Evolutionary conservation across 2,113 vertebrate species (phyloP).

Genomic region (Pelusios castaneus): DNA sequence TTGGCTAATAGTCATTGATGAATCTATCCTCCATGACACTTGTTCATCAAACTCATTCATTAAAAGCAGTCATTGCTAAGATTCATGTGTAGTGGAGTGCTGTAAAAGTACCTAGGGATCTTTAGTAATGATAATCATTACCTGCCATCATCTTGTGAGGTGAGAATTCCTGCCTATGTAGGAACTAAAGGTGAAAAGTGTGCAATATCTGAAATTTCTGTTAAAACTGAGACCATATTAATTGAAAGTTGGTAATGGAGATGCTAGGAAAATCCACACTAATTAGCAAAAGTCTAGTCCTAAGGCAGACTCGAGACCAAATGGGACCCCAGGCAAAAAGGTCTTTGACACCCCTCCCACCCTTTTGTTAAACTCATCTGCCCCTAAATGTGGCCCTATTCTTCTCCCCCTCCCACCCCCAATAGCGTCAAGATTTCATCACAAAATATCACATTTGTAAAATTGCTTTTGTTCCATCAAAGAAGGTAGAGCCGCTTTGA

Average conservation of each 20-base stretch:
- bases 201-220: background rate
- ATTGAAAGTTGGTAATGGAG: background rate
- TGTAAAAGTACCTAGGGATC: background rate
- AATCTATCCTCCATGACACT: background rate
- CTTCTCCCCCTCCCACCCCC: background rate
- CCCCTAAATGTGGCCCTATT: no score
- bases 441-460: background rate
- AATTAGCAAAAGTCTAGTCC: background rate
- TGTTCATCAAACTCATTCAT: background rate
- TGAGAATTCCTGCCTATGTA: background rate
- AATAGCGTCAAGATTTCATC: background rate
- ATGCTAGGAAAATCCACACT: background rate
- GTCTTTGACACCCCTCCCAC: no score
- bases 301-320: background rate
- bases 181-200: background rate
- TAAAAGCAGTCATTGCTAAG: background rate
- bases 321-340: no score
- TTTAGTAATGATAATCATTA: background rate
- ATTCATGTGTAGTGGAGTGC: background rate
- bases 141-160: background rate
- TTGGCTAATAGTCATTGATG: background rate
- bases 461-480: background rate
- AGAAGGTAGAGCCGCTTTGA: conserved; percentile 12
- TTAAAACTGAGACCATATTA: background rate
- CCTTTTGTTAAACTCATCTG: no score